Base-by-base conservation (phyloP, 2,888 invertebrate genomes). In the Eupithecia insigniata region DNA sequence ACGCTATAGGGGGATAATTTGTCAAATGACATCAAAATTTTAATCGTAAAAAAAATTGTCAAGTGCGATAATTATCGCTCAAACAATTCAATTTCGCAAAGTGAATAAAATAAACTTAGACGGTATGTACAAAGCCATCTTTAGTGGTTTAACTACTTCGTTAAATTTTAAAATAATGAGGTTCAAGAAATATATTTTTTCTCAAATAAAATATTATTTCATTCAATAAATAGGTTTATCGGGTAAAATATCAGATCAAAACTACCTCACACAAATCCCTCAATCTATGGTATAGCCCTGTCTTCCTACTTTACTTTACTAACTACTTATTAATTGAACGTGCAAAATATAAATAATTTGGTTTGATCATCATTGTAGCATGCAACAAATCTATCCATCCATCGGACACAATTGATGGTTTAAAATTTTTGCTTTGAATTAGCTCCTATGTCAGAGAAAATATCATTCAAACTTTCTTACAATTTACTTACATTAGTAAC, bases 401-500 rank as follows among this genome's bases (percentile, higher is more conserved):
- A 92, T 90, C 91, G 85, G 89, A 86, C 85, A 87, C 86, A 90
- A 83, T 85, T 86, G 89, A 92, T 89, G 90, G 87, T 85, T 90
- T 85, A 83, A 82, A 83, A 84, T 86, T 78, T 83, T 80, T 81
- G 75, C 77, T 83, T 85, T 84, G 83, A 82, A 81, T 86, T 85
- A 86, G 85, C 85, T 85, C 89, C 86, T 87, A 89, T 82, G 80
- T 77, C 75, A 75, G 83, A 85, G 86, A 84, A 90, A 85, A 87
- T 86, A 84, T 84, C 87, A 85, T 87, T 86, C 86, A 88, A 84
- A 89, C 84, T 86, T 86, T 90, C 88, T 89, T 88, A 87, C 86
- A 88, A 89, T 85, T 90, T 92, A 93, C 93, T 93, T 92, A 93
- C 93, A 89, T 92, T 86, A 71, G 58, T 74, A 62, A 90, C 91